Evolutionary conservation across 1,140 invertebrate species (phyloP).

Genomic region (Drosophila ohnishii): DNA sequence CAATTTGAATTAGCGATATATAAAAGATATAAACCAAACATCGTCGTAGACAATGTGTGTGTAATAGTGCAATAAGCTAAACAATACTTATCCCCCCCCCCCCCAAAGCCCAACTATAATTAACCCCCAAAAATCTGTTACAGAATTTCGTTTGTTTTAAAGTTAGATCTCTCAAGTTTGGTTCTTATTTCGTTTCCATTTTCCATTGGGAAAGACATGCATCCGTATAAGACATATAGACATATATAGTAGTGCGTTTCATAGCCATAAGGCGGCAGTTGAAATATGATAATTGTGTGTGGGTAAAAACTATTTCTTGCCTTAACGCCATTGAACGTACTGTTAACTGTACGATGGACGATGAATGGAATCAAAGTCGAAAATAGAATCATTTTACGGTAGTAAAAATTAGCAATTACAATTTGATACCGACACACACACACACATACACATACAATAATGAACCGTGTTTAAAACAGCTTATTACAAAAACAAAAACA

Average conservation of each 20-base stretch:
- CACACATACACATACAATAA: slow-evolving; percentile 4
- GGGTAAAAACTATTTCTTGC: slow-evolving; percentile 14
- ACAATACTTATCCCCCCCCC: slow-evolving; percentile 7
- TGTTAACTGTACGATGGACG: slow-evolving; percentile 1
- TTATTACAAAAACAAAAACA: slow-evolving; percentile 25
- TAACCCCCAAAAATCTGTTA: slow-evolving; percentile 17
- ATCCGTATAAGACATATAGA: slow-evolving; percentile 19
- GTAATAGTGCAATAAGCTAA: slow-evolving; percentile 50
- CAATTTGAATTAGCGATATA: slow-evolving; percentile 33
- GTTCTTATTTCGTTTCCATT: slow-evolving; percentile 9
- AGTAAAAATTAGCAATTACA: slow-evolving; percentile 35
- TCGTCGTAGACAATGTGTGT: slow-evolving; percentile 27
- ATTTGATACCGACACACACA: slow-evolving; percentile 7
- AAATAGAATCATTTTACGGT: slow-evolving; percentile 22
- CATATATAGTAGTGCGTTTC: slow-evolving; percentile 21
- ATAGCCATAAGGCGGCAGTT: background rate
- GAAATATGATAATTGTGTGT: background rate
- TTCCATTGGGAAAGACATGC: slow-evolving; percentile 36
- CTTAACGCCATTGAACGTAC: slow-evolving; percentile 25
- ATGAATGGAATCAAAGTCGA: slow-evolving; percentile 14
- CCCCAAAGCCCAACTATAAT: background rate
- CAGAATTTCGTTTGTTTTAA: slow-evolving; percentile 17
- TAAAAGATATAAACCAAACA: slow-evolving; percentile 23
- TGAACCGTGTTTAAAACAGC: slow-evolving; percentile 25
- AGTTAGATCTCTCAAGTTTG: slow-evolving; percentile 2